A percentile compares a stretch with the other conserved stretches of the same genome.
Evolutionary conservation across 2,113 vertebrate species (phyloP).

Genomic region (Sisor rabdophorus): DNA sequence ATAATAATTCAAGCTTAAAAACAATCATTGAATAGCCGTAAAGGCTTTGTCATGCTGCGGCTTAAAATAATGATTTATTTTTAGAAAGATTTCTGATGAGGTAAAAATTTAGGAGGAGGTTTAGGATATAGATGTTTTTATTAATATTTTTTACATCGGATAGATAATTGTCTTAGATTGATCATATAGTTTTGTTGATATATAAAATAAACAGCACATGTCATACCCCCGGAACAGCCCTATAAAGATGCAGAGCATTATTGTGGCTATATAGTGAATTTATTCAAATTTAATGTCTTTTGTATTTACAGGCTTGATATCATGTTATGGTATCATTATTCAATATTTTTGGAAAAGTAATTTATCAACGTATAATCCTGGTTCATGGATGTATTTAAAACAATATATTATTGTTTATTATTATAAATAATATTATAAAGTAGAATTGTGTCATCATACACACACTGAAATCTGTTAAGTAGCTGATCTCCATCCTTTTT

Average conservation of each 20-base stretch:
- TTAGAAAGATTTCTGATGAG: slow-evolving; percentile 25
- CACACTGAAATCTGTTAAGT: neutral
- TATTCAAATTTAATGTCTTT: slow-evolving; percentile 18
- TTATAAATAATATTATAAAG: neutral
- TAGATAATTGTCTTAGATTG: slow-evolving; percentile 20
- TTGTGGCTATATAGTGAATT: slow-evolving; percentile 23
- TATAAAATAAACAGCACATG: slow-evolving; percentile 21
- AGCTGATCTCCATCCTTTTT: neutral
- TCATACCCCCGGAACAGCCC: slow-evolving; percentile 20
- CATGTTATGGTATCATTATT: slow-evolving; percentile 34
- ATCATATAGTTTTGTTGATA: slow-evolving; percentile 11
- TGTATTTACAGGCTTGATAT: slow-evolving; percentile 27
- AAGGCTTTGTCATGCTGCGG: slow-evolving; percentile 4
- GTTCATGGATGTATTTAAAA: slow-evolving; percentile 24
- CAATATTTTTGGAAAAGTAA: neutral
- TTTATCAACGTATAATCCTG: slow-evolving; percentile 17
- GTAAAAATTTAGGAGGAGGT: neutral
- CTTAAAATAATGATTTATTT: slow-evolving; percentile 28
- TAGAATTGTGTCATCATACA: slow-evolving; percentile 7
- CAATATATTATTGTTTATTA: neutral
- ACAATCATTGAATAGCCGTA: neutral
- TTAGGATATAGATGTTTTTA: slow-evolving; percentile 17
- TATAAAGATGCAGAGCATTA: slow-evolving; percentile 38
- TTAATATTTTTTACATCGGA: slow-evolving; percentile 36
- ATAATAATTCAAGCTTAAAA: neutral